Base-by-base conservation (phyloP, 2,797 vertebrate species). In the Passerculus sandwichensis region DNA sequence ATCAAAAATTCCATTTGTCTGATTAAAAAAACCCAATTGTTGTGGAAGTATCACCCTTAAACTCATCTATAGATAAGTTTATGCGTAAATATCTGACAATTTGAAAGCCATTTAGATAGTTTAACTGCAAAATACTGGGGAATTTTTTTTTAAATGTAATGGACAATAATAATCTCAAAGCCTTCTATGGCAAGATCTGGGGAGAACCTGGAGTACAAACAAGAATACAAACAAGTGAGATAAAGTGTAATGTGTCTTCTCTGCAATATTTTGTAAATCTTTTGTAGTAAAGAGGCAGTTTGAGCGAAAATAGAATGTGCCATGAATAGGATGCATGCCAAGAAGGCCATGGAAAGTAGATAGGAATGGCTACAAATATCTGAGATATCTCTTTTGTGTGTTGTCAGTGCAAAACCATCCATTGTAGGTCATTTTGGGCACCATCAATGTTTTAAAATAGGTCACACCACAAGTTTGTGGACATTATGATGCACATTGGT, bases 1-100 rank as follows among this genome's bases (percentile, higher is more conserved):
- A 54, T 40, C 11, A 53, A 47, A 36, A 62, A 65, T 36, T 36
- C 20, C 7, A 25, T 22, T 57, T 51, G 22, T 42, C 70, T 64
- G 20, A 59, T 86, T 34, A 5, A 71, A 79, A 57, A 30, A 2
- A 0, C 0, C 12, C 1, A n/a, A 29, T 32, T 40, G 3, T 21
- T 74, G 21, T 4, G 3, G 27, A 76, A 85, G 40, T 40, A 81
- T 71, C 20, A 26, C 11, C 15, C 11, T 54, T 53, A 53, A 87
- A 69, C 45, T 11, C 42, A 40, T 54, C 23, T 54, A 54, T 4
- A 65, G 23, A 17, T 32, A 85, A 71, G 5, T 53, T 79, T 48
- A 44, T 19, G 7, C 30, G 27, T 36, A 85, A 77, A 59, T 59
- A 13, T 36, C 61, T 91, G n/a, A 51, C 16, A 76, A 56, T 38